phyloP scores from a whole-genome alignment of 30 jellyfish, hydroid and myxozoan species.

The Aurelia aurita region DNA sequence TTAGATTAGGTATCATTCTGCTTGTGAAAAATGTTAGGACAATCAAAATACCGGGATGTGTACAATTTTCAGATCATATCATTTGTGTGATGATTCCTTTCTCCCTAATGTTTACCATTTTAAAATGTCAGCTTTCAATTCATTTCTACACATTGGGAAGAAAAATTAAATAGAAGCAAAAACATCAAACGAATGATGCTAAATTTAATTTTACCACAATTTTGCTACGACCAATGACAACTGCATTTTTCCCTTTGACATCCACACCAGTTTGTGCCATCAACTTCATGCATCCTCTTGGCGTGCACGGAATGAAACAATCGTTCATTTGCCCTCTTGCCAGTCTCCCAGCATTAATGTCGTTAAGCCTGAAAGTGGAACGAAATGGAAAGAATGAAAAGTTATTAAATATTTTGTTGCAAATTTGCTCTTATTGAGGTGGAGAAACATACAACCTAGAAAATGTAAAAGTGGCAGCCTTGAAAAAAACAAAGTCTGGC shows the following conservation, averaged over 20 bases:
- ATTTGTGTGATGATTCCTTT: too few species aligned
- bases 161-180: neutral
- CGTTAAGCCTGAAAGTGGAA: constrained; percentile 74
- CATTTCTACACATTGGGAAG: neutral
- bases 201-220: constrained; percentile 83
- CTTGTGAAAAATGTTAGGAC: neutral
- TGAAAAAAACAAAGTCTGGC: too few species aligned
- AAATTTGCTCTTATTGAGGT: too few species aligned
- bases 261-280: constrained; percentile 73
- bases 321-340: constrained; percentile 87
- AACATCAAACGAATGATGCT: too few species aligned
- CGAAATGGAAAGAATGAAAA: too few species aligned
- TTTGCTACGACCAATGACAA: constrained; percentile 96
- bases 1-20: too few species aligned
- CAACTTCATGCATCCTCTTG: constrained; percentile 93
- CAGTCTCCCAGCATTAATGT: constrained; percentile 94
- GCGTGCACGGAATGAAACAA: constrained; percentile 95
- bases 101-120: too few species aligned
- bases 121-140: too few species aligned
- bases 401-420: too few species aligned
- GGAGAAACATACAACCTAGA: too few species aligned
- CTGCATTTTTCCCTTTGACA: constrained; percentile 93
- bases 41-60: neutral
- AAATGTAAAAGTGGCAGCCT: too few species aligned
- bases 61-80: too few species aligned